Conservation (phyloP, 2,888 invertebrate species). For the Drosophila eohydei region DNA sequence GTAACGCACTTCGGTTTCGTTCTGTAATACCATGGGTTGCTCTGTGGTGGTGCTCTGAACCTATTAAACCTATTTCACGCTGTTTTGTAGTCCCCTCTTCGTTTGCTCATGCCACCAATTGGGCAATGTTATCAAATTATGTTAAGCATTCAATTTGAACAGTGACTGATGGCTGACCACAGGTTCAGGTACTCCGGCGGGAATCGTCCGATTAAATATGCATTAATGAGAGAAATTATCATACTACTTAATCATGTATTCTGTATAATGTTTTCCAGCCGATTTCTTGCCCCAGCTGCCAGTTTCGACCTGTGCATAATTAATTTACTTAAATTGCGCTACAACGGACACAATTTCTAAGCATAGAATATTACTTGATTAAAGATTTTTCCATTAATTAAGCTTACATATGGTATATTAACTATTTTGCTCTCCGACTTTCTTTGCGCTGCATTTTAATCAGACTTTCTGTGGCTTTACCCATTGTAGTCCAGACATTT, state of each 20-base stretch:
- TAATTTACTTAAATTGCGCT: constrained; percentile 53
- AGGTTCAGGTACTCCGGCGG: constrained; percentile 12
- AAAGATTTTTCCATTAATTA: background rate
- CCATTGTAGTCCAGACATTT: constrained; percentile 45
- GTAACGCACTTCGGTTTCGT: constrained; percentile 33
- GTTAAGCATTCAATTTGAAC: constrained; percentile 54
- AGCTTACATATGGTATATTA: background rate
- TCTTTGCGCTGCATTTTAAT: constrained; percentile 43
- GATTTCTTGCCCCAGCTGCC: constrained; percentile 2
- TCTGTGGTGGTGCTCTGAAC: background rate
- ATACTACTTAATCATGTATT: constrained; percentile 65
- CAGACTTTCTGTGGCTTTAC: constrained; percentile 25
- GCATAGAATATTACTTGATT: background rate
- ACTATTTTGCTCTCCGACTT: background rate
- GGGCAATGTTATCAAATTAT: constrained; percentile 74
- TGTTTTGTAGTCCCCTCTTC: constrained; percentile 21
- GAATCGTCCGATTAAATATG: constrained; percentile 64
- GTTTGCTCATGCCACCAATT: constrained; percentile 51
- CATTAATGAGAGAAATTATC: constrained; percentile 77
- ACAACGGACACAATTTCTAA: constrained; percentile 7
- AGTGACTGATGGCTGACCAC: constrained; percentile 1
- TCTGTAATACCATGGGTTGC: constrained; percentile 4
- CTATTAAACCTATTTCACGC: constrained; percentile 30
- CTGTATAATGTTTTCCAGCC: constrained; percentile 3
- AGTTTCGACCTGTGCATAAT: constrained; percentile 58